A percentile compares a stretch with the other conserved stretches of the same genome.
These are phyloP conservation scores for Lophius piscatorius DNA, from an alignment of 2,113 vertebrate species.

Conservation along the genomic window DNA sequence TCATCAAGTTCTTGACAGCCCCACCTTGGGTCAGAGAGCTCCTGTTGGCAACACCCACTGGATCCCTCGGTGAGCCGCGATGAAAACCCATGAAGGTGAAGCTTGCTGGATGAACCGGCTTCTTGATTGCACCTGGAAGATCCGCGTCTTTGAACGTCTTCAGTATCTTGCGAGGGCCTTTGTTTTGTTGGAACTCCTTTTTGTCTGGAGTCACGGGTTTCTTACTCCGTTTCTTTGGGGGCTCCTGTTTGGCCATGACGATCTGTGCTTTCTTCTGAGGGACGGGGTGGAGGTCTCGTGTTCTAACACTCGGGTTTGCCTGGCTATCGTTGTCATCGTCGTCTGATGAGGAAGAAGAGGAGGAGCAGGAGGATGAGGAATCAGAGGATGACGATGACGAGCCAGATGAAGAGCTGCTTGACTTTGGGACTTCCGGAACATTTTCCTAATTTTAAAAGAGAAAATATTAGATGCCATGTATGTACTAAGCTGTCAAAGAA, in stretches of 20 bases:
- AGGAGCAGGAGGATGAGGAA: constrained; percentile 88
- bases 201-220: constrained; percentile 87
- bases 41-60: constrained; percentile 42
- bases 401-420: constrained; percentile 80
- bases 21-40: constrained; percentile 38
- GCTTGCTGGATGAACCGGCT: constrained; percentile 79
- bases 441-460: constrained; percentile 79
- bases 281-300: constrained; percentile 89
- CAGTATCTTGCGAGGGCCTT: constrained; percentile 82
- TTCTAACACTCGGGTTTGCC: constrained; percentile 77
- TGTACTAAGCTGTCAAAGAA: rapidly evolving
- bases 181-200: constrained; percentile 83
- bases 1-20: constrained; percentile 52
- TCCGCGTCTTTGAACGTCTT: constrained; percentile 76
- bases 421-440: constrained; percentile 80
- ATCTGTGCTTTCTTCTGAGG: constrained; percentile 98
- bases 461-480: not conserved
- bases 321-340: constrained; percentile 77
- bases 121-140: constrained; percentile 73
- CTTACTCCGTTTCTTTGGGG: constrained; percentile 87
- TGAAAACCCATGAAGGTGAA: constrained; percentile 81
- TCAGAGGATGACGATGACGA: constrained; percentile 72
- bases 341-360: constrained; percentile 86
- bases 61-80: constrained; percentile 55
- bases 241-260: constrained; percentile 88